A percentile compares a stretch with the other conserved stretches of the same genome.
Evolutionary conservation across 2,888 invertebrate species (phyloP).

Genomic region (Parnassius glacialis): DNA sequence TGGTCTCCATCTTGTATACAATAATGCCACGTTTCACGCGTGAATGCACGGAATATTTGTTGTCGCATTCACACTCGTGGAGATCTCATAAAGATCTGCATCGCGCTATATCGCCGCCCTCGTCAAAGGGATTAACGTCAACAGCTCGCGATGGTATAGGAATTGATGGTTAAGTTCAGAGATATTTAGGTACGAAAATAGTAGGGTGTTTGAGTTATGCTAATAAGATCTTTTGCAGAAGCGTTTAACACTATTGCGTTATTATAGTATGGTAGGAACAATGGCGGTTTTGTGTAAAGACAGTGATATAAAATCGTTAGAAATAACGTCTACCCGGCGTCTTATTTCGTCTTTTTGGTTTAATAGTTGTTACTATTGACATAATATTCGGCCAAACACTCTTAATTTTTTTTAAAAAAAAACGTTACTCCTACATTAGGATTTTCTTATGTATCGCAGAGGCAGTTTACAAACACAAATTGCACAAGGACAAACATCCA

Average conservation of each 20-base stretch:
- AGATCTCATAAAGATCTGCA: slow-evolving; percentile 57
- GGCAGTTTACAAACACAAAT: too few relatives aligned
- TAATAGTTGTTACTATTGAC: too few relatives aligned
- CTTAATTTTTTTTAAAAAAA: too few relatives aligned
- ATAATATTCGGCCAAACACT: too few relatives aligned
- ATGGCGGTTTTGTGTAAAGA: too few relatives aligned
- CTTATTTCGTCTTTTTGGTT: too few relatives aligned
- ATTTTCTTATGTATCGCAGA: too few relatives aligned
- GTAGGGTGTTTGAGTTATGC: slow-evolving; percentile 29
- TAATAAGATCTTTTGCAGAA: slow-evolving; percentile 7
- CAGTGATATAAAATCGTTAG: too few relatives aligned
- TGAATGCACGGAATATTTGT: slow-evolving; percentile 75
- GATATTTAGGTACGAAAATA: slow-evolving; percentile 52
- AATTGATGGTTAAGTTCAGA: slow-evolving; percentile 64
- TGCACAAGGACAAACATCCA: too few relatives aligned
- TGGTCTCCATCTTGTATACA: slow-evolving; percentile 48
- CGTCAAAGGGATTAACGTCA: slow-evolving; percentile 70
- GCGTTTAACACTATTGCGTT: not conserved
- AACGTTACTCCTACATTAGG: too few relatives aligned
- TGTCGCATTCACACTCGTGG: slow-evolving; percentile 66
- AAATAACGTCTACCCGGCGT: too few relatives aligned
- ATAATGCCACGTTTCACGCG: slow-evolving; percentile 75
- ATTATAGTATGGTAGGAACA: not conserved
- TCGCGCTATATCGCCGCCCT: slow-evolving; percentile 58
- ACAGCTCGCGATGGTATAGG: slow-evolving; percentile 69